Evolutionary conservation across 2,113 vertebrate genomes (phyloP), one percentile per base, ranked within the genome.

Genomic region (Brachypteracias leptosomus): DNA sequence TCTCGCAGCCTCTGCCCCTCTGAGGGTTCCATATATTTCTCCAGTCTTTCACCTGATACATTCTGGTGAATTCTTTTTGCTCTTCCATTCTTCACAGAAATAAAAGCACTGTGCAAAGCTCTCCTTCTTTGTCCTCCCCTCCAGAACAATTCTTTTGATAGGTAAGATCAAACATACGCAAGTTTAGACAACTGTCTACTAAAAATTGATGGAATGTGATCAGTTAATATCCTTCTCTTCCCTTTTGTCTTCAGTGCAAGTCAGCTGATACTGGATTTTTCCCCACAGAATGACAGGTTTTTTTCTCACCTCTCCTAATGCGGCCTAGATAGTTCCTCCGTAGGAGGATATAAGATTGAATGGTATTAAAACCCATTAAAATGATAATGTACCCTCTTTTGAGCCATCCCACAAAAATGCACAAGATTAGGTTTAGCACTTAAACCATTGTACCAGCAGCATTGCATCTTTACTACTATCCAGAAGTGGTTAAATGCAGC

Each of bases 31-130:
- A 29, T 51, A 40, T 66, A 68, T 65, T 66, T 74, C 20, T 33
- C 66, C 25, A 87, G 38, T 9, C 16, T 47, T 72, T n/a, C 8
- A 9, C 40, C 25, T 1, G 0, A 7, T 35, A 22, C 1, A 17
- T 42, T 40, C 33, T 38, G 25, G 5, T 36, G 17, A 89, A 74
- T 65, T 70, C 10, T 22, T 67, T 52, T 55, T 59, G 29, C 15
- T 29, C 20, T 84, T 17, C 13, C 10, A n/a, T 13, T n/a, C 38
- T 25, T 49, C 17, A 36, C 3, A 46, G 44, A 58, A 81, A 26
- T 26, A 58, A 58, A 82, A 63, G 4, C 29, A 14, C 5, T 46
- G 31, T n/a, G 8, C 15, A 75, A 63, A 61, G 24, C 9, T 33
- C 42, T 74, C 55, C 33, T 49, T 15, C 20, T 33, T 63, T 66